Base-by-base conservation (phyloP, 2,113 vertebrate genomes). In the Promerops cafer region DNA sequence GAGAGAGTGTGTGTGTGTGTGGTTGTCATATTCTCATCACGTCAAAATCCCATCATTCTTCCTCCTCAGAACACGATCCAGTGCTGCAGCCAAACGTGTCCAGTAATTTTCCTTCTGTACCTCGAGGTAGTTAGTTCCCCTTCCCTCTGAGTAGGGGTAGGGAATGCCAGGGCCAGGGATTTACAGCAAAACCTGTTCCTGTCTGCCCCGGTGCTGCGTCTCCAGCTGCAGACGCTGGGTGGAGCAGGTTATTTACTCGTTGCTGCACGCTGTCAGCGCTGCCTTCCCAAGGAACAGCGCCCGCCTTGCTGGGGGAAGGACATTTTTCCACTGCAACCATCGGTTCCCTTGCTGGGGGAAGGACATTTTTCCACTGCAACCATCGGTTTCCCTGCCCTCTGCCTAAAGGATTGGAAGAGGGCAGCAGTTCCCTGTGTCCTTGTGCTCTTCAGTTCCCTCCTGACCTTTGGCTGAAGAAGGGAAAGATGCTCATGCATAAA, bases 251-350 rank as follows among this genome's bases (percentile, higher is more conserved):
- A 0, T 44, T 88, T 28, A 35, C 57, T 50, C 10, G 57, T 23
- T 50, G 33, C 63, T 83, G 56, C 42, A 15, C 31, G 1, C 23
- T 0, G 6, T 8, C 10, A 3, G 40, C 56, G 26, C 50, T 1
- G 23, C 2, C 0, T 2, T 72, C 28, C 2, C 9, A 0, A 5
- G 6, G 30, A 65, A 0, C 13, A 47, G 68, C 39, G 1, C 4
- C 9, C 1, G 7, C 56, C 28, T 44, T 26, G 9, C 49, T 19
- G 27, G 1, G 35, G 16, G 9, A 33, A 54, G 24, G 45, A 12
- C 12, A 0, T 22, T 44, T 68, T 35, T 6, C 16, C 22, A 5
- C 64, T 9, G 45, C 30, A 33, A 0, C 9, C 33, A 3, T 31
- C 4, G 17, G 7, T 37, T 56, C 61, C 26, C 56, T 37, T 70